Evolutionary conservation across 2,888 invertebrate species (phyloP), one percentile per base, ranked within the genome.

Genomic region (Tetragonula carbonaria): DNA sequence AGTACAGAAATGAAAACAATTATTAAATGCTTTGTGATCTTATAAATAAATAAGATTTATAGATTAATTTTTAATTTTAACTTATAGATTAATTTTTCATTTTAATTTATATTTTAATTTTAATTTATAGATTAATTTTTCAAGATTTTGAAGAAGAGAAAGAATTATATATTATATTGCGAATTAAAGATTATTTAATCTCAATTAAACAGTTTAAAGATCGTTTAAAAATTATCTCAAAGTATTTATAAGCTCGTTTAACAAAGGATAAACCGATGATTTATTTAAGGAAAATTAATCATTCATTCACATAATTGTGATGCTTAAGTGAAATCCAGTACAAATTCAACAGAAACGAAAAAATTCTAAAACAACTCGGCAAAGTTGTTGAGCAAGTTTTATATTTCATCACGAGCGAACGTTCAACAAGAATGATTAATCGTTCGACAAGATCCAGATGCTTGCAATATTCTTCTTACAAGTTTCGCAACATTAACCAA

Each of bases 401-500:
- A 38, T 55, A 38, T 55, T 71, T 38, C 55, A 71, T 11, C 38
- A 21, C 33, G 38, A 57, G 16, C 16, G n/a, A n/a, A 38, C 71
- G 13, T 65, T 65, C 33, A 38, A 38, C 33, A 21, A 38, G 65
- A 65, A 65, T 65, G 33, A 71, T 71, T 71, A 55, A 51, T 71
- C 38, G 51, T 53, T 70, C 14, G 28, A 18, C 21, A n/a, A 38
- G 33, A 28, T 51, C 13, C 23, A 53, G 53, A 70, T 53, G 53
- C 21, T 33, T 33, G 16, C 70, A 28, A 53, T 70, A 18, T 2
- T 33, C 70, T 38, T n/a, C 33, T 71, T 38, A n/a, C 28, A 18
- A 38, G 71, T 71, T 71, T 71, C 55, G n/a, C n/a, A 71, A 38
- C 8, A n/a, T 71, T 71, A n/a, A 38, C 55, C 55, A 55, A 71